Percentiles rank a stretch among this genome's conserved stretches.
Conservation (phyloP, 2,797 vertebrate genomes). For the Myoxocephalus aenaeus region DNA sequence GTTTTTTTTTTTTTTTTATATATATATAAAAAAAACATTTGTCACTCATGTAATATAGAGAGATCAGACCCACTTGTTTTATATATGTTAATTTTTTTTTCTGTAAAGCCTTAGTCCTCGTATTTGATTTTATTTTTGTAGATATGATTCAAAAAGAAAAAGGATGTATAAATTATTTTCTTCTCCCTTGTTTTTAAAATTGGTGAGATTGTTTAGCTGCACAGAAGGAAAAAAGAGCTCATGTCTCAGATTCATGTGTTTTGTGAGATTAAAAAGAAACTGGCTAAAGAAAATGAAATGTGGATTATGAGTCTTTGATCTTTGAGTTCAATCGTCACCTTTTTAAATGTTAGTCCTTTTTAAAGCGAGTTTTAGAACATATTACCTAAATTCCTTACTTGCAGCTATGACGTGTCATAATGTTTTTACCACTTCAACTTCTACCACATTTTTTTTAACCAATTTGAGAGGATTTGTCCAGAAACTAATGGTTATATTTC, state of each 20-base stretch:
- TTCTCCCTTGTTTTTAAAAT: constrained; percentile 80
- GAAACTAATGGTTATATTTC: not conserved
- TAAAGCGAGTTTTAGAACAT: not conserved
- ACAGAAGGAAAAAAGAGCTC: constrained; percentile 79
- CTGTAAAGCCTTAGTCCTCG: constrained; percentile 84
- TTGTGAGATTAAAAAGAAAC: constrained; percentile 85
- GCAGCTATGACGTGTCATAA: not conserved
- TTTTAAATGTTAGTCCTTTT: not conserved
- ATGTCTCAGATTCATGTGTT: constrained; percentile 81
- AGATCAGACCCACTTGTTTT: constrained; percentile 80
- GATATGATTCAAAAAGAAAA: constrained; percentile 71
- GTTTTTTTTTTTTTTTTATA: constrained; percentile 30
- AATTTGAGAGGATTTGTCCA: not conserved
- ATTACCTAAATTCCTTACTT: not conserved
- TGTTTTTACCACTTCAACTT: not conserved
- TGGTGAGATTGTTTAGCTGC: constrained; percentile 81
- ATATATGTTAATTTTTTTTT: constrained; percentile 69
- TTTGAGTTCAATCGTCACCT: not conserved
- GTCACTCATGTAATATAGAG: constrained; percentile 83
- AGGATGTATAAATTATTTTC: constrained; percentile 87
- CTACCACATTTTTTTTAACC: not conserved
- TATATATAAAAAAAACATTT: constrained; percentile 24
- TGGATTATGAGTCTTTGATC: not conserved
- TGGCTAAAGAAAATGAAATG: constrained; percentile 55
- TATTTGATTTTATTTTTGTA: constrained; percentile 88